These are phyloP conservation scores for Orthonyx spaldingii DNA, from an alignment of 2,113 vertebrate species.

Conservation along the genomic window DNA sequence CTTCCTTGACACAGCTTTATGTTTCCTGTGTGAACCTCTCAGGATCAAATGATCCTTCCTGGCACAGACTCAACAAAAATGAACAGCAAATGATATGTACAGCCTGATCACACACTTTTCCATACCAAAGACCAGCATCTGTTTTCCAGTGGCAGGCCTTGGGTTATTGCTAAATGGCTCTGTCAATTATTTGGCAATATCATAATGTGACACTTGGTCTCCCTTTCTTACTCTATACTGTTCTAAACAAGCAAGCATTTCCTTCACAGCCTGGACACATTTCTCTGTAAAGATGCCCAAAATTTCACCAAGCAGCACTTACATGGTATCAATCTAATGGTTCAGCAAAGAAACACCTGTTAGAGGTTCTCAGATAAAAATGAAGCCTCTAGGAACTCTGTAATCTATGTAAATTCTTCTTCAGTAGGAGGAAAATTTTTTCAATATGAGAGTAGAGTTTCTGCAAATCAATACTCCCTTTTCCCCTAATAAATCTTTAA, in stretches of 20 bases:
- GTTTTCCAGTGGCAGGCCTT: neutral
- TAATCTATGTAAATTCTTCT: neutral
- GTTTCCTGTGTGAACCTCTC: neutral
- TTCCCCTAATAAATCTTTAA: neutral
- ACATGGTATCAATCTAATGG: neutral
- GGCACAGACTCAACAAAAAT: neutral
- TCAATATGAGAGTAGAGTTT: neutral
- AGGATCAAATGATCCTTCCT: neutral
- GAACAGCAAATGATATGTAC: neutral
- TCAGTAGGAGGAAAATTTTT: neutral
- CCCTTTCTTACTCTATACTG: neutral
- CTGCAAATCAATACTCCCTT: neutral
- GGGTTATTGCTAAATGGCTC: neutral
- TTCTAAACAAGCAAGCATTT: constrained; percentile 7
- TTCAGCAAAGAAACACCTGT: neutral
- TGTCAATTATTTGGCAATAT: neutral
- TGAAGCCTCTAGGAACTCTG: neutral
- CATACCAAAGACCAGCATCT: neutral
- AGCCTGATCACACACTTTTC: neutral
- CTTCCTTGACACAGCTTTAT: neutral
- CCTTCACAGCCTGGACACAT: neutral
- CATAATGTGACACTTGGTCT: neutral
- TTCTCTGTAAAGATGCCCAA: neutral
- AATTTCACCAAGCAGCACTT: neutral
- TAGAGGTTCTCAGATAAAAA: neutral